These are phyloP conservation scores for Pocillopora meandrina DNA, from an alignment of 92 coral and sea anemone genomes.

Conservation along the genomic window DNA sequence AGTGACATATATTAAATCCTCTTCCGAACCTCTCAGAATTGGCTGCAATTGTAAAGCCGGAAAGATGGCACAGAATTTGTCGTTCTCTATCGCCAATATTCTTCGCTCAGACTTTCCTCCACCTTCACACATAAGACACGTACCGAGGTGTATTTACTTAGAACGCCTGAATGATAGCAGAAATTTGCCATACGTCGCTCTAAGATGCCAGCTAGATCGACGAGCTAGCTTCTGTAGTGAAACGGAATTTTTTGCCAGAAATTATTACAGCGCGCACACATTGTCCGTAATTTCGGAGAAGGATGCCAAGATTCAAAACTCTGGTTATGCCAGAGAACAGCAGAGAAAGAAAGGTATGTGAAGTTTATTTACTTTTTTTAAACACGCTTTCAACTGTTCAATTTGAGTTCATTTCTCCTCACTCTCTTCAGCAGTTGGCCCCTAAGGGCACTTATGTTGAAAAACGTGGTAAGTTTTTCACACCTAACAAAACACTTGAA, in stretches of 20 bases:
- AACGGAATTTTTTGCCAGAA: constrained; percentile 5
- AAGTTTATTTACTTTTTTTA: no score
- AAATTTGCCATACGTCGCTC: constrained; percentile 26
- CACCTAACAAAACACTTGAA: constrained; percentile 3
- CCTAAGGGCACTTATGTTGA: constrained; percentile 18
- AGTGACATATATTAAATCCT: neutral
- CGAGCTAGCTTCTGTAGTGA: neutral
- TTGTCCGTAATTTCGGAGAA: neutral
- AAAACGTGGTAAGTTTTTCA: constrained; percentile 10
- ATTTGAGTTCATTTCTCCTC: neutral
- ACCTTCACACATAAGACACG: constrained; percentile 41
- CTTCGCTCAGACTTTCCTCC: constrained; percentile 71
- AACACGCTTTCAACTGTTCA: neutral
- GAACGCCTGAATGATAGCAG: neutral
- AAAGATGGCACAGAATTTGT: constrained; percentile 35
- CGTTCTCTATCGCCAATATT: constrained; percentile 69
- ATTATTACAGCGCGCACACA: constrained; percentile 7
- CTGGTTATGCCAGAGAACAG: neutral
- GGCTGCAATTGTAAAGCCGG: constrained; percentile 6
- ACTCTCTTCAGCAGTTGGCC: constrained; percentile 6
- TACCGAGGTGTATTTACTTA: neutral
- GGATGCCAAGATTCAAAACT: constrained; percentile 4
- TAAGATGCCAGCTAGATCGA: constrained; percentile 29
- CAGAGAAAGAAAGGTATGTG: constrained; percentile 22
- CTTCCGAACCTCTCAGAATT: neutral